Percentiles rank a stretch among this genome's conserved stretches.
Evolutionary conservation across 2,888 invertebrate species (phyloP).

Genomic region (Chrysotoxum bicinctum): DNA sequence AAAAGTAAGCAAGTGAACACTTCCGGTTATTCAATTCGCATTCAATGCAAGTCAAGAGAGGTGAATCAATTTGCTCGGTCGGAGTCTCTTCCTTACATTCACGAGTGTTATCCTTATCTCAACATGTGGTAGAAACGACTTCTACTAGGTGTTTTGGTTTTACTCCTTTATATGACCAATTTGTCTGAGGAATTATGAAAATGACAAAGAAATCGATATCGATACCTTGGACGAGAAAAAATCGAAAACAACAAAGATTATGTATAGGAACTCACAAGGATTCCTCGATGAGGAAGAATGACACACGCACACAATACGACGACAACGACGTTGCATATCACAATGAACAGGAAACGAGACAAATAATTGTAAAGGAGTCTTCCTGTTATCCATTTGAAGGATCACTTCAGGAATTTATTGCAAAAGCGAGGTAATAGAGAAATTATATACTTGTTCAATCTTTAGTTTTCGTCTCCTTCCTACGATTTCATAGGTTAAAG

Average conservation of each 20-base stretch:
- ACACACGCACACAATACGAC: conserved; percentile 3
- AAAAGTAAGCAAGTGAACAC: conserved; percentile 57
- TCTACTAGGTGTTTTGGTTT: conserved; percentile 57
- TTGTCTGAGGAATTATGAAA: conserved; percentile 67
- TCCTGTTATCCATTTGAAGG: conserved; percentile 33
- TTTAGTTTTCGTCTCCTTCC: neutral
- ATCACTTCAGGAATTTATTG: conserved; percentile 36
- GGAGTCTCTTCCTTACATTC: neutral
- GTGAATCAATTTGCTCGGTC: neutral
- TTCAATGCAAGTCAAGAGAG: conserved; percentile 56
- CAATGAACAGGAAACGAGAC: conserved; percentile 59
- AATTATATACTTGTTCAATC: neutral
- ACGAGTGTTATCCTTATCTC: conserved; percentile 21
- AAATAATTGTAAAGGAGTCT: conserved; percentile 32
- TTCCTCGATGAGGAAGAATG: neutral
- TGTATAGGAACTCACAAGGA: conserved; percentile 11
- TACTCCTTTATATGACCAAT: conserved; percentile 65
- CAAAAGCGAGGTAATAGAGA: neutral
- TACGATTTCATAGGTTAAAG: neutral
- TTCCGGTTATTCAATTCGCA: conserved; percentile 66
- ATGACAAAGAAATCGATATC: conserved; percentile 59
- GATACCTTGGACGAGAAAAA: conserved; percentile 5
- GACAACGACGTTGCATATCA: neutral
- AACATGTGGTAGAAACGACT: conserved; percentile 11
- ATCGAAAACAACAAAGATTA: neutral